Conservation (phyloP, 2,113 vertebrate genomes). For the Calonectris borealis region DNA sequence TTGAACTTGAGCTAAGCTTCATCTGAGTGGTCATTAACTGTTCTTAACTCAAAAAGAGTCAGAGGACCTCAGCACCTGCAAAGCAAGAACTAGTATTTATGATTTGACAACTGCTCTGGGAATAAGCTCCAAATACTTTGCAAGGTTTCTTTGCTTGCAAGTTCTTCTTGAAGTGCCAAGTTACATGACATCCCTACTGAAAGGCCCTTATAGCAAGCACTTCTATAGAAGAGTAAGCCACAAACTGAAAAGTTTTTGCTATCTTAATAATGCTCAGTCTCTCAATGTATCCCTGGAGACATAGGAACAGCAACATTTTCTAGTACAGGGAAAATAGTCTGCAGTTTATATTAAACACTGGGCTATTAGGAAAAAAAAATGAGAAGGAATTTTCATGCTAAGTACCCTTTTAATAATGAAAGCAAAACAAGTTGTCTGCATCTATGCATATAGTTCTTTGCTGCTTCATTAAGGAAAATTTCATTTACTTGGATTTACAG, state of each 20-base stretch:
- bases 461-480: constrained; percentile 1
- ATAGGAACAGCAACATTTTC: neutral
- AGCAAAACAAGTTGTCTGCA: neutral
- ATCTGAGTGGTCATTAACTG: neutral
- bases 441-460: neutral
- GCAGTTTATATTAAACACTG: neutral
- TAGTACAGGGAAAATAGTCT: neutral
- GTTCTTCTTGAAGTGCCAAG: neutral
- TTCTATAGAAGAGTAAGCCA: neutral
- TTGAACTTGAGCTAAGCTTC: neutral
- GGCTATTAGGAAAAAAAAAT: neutral
- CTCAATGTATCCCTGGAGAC: neutral
- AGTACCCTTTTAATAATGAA: constrained; percentile 42
- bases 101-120: neutral
- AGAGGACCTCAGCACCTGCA: neutral
- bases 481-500: constrained; percentile 35
- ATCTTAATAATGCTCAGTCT: neutral
- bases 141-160: neutral
- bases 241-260: neutral
- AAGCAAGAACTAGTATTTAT: neutral
- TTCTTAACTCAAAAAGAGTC: neutral
- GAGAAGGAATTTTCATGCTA: neutral
- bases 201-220: neutral
- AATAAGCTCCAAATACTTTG: neutral
- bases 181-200: neutral